Percentiles rank a stretch among this genome's conserved stretches.
Conservation (phyloP, 2,113 vertebrate genomes). For the Sebastes schlegelii region DNA sequence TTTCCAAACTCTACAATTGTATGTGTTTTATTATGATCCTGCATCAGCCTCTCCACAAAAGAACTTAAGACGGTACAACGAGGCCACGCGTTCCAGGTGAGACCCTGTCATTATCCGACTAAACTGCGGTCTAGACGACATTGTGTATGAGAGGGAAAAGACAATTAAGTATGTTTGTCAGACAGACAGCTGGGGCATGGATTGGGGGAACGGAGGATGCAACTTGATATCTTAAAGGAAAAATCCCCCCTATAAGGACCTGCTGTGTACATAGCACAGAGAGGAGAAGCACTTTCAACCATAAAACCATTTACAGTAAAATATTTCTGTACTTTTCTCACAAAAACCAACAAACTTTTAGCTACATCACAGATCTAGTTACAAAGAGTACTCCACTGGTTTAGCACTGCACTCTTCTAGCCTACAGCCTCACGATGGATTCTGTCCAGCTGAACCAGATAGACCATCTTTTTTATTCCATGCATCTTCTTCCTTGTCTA, state of each 20-base stretch:
- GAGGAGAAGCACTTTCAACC: not conserved
- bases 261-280: slow-evolving; percentile 27
- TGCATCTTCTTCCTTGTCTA: not conserved
- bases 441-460: not conserved
- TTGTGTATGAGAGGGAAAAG: slow-evolving; percentile 30
- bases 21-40: not conserved
- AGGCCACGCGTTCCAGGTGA: slow-evolving; percentile 42
- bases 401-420: not conserved
- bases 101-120: slow-evolving; percentile 60
- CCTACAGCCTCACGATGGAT: not conserved
- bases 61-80: not conserved
- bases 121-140: slow-evolving; percentile 49
- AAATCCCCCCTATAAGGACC: slow-evolving; percentile 15
- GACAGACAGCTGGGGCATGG: slow-evolving; percentile 53
- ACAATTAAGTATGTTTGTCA: slow-evolving; percentile 62
- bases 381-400: not conserved
- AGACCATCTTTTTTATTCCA: not conserved
- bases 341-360: not conserved
- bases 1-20: slow-evolving; percentile 1
- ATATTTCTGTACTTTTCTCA: not conserved
- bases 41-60: slow-evolving; percentile 2
- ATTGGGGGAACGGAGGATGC: slow-evolving; percentile 30
- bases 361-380: not conserved
- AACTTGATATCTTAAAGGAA: slow-evolving; percentile 56
- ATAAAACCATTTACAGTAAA: not conserved